phyloP scores from a whole-genome alignment of 1,140 invertebrate species.

The Leptinotarsa lineolata region DNA sequence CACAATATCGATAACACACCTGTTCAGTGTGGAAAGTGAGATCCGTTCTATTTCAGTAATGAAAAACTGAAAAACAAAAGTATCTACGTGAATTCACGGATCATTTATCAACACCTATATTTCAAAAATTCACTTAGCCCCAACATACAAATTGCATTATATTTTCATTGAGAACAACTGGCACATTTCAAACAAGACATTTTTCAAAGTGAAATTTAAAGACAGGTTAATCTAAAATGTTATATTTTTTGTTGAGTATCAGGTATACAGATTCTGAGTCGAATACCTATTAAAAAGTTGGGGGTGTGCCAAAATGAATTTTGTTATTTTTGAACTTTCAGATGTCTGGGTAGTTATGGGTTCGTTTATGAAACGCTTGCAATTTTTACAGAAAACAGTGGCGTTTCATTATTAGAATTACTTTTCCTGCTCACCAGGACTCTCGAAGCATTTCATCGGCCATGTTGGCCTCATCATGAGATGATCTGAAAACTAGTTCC shows the following conservation, averaged over 20 bases:
- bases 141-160: conserved; percentile 3
- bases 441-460: too few relatives aligned
- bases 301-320: background rate
- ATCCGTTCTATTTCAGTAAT: background rate
- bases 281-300: conserved; percentile 8
- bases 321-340: background rate
- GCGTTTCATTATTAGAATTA: too few relatives aligned
- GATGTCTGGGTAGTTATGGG: background rate
- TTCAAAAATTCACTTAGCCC: conserved; percentile 2
- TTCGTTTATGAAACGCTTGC: too few relatives aligned
- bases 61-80: background rate
- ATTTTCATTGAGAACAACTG: background rate
- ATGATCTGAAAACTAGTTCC: too few relatives aligned
- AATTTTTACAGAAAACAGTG: too few relatives aligned
- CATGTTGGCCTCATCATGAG: too few relatives aligned
- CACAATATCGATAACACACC: too few relatives aligned
- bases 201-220: background rate
- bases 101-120: background rate
- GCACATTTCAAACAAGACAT: background rate
- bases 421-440: too few relatives aligned
- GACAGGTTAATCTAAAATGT: conserved; percentile 6
- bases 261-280: background rate
- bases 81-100: background rate
- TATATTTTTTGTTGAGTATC: conserved; percentile 4
- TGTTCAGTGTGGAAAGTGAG: too few relatives aligned